Base-by-base conservation (phyloP, 2,797 vertebrate genomes). In the Coregonus suidteri region DNA sequence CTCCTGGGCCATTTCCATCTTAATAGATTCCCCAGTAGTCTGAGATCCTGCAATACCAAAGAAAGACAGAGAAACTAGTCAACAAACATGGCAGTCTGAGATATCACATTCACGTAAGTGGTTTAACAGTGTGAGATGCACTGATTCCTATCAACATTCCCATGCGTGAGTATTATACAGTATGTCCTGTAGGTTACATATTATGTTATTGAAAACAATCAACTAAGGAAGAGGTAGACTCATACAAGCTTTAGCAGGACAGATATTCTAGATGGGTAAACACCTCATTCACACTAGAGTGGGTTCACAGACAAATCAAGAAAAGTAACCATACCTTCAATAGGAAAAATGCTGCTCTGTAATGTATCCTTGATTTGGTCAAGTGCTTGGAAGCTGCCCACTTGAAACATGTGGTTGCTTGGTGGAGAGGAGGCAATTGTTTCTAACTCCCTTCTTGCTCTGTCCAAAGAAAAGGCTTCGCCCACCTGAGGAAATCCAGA, bases 1-100 rank as follows among this genome's bases (percentile, higher is more conserved):
- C 1, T 82, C 77, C 79, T 95, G 94, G 71, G 92, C 88, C 92
- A 94, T 91, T 86, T 94, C 93, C 88, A 91, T 79, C 85, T 87
- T 87, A 20, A 92, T 77, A 15, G 83, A 75, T 35, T 90, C 86
- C 53, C 93, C 93, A 76, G 78, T 16, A 0, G 78, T 75, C 77
- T 93, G 83, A 37, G 92, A 91, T 78, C 94, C 94, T 94, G 78
- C 6, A 13, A 71, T 2, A 70, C 6, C 6, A 82, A 2, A 35
- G 9, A 31, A 2, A n/a, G n/a, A 31, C 18, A 25, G 37, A 41
- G 5, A 35, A 54, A 56, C 15, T 30, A 15, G 14, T n/a, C 3
- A 64, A 18, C n/a, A 59, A 18, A 18, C 30, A n/a, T 9, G 6
- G 16, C 71, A 53, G 69, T 13, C 62, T 25, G 62, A 65, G 64